Evolutionary conservation across 2,888 invertebrate genomes (phyloP), one percentile per base, ranked within the genome.

Genomic region (Cheilosia vernalis): DNA sequence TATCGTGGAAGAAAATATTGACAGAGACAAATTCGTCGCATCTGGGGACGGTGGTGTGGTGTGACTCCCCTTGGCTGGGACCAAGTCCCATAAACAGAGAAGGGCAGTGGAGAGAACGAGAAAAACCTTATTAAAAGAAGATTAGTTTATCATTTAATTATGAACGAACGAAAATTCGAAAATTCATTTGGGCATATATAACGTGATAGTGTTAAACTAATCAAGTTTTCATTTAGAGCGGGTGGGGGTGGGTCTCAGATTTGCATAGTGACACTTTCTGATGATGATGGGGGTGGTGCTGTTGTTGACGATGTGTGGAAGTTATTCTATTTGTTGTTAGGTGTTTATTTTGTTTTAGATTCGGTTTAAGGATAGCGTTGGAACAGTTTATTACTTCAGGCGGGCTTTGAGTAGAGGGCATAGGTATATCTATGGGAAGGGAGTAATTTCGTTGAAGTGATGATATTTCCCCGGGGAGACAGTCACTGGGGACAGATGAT

Each of bases 121-220:
- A 81, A 87, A 84, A 84, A 87, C 84, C 87, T 90, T 89, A 90
- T 90, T 90, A 90, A 89, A 89, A 88, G 88, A 88, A 90, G 90
- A 90, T 90, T 90, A 90, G 90, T 91, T 90, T 90, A 89, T 91
- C 90, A 90, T 91, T 90, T 90, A 91, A 91, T 91, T 91, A 91
- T 89, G 81, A 82, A 82, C 85, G 85, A 85, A 77, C 81, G 85
- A 80, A 85, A 85, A 85, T 85, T 81, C 81, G 85, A 85, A 85
- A 85, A 85, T 81, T 85, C 85, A 85, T 85, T 85, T 84, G 87
- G 87, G 87, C 84, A 87, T 78, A 84, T 81, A 84, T 84, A 86
- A 69, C 86, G 60, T 81, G 80, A 85, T 85, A 85, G 85, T 85
- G 85, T 81, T 85, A 79, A 87, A 83, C 79, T 83, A 83, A 87